Evolutionary conservation across 1,140 invertebrate genomes (phyloP).

Genomic region (Zophobas morio): DNA sequence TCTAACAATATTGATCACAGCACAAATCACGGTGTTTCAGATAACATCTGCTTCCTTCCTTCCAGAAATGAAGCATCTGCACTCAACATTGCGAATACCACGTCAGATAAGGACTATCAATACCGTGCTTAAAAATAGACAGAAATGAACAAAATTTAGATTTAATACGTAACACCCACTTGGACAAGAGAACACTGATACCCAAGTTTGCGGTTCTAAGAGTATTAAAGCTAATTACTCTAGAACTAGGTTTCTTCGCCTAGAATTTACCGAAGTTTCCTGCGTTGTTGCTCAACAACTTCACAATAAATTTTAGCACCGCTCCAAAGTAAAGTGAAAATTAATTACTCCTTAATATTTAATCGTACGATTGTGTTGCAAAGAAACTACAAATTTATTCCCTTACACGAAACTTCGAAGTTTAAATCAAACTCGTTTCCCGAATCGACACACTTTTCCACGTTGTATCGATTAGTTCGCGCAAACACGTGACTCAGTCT

Average conservation of each 20-base stretch:
- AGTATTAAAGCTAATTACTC: too few relatives aligned
- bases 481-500: constrained; percentile 34
- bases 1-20: constrained; percentile 29
- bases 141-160: not conserved
- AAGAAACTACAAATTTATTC: too few relatives aligned
- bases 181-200: too few relatives aligned
- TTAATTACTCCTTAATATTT: too few relatives aligned
- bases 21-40: constrained; percentile 18
- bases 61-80: constrained; percentile 26
- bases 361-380: too few relatives aligned
- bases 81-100: not conserved
- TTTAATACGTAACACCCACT: not conserved
- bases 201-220: too few relatives aligned
- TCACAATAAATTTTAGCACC: too few relatives aligned
- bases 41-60: constrained; percentile 26
- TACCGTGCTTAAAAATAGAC: not conserved
- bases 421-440: not conserved
- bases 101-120: not conserved
- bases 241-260: too few relatives aligned
- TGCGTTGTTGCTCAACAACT: too few relatives aligned
- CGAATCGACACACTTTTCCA: not conserved
- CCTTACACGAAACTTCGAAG: too few relatives aligned
- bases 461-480: constrained; percentile 24
- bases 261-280: too few relatives aligned
- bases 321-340: too few relatives aligned